Conservation (phyloP, 1,140 invertebrate genomes). For the Drosophila paulistorum region DNA sequence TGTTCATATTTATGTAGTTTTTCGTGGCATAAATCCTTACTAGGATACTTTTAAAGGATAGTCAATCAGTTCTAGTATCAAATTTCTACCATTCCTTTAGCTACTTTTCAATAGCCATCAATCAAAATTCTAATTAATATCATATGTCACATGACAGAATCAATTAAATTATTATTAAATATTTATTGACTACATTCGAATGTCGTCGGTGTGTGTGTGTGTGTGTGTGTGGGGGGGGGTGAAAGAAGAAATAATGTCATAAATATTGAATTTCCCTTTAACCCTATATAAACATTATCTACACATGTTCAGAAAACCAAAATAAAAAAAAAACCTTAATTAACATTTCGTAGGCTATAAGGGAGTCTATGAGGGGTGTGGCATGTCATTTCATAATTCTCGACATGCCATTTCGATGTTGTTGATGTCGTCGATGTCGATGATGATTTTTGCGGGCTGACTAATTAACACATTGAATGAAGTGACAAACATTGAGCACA, state of each 20-base stretch:
- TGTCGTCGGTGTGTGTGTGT: neutral
- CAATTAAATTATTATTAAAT: constrained; percentile 75
- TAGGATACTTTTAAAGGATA: too few species aligned
- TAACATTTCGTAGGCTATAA: constrained; percentile 27
- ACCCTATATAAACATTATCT: constrained; percentile 37
- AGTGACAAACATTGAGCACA: constrained; percentile 35
- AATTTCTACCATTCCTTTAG: neutral
- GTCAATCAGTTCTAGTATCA: too few species aligned
- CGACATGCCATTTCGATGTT: constrained; percentile 41
- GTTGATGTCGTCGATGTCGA: constrained; percentile 20
- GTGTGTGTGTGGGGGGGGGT: too few species aligned
- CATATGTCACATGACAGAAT: constrained; percentile 42
- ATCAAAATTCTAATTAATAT: constrained; percentile 46
- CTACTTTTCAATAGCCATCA: constrained; percentile 36
- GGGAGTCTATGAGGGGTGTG: neutral
- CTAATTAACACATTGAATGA: constrained; percentile 72
- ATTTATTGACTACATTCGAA: constrained; percentile 56
- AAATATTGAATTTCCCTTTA: constrained; percentile 49
- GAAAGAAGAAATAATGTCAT: constrained; percentile 16
- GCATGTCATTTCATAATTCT: constrained; percentile 50
- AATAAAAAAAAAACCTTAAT: constrained; percentile 44
- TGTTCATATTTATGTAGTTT: too few species aligned
- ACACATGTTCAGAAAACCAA: constrained; percentile 32
- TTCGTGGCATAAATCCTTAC: too few species aligned
- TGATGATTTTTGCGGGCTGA: constrained; percentile 50